Evolutionary conservation across 2,113 vertebrate genomes (phyloP).

Genomic region (Bufo bufo): DNA sequence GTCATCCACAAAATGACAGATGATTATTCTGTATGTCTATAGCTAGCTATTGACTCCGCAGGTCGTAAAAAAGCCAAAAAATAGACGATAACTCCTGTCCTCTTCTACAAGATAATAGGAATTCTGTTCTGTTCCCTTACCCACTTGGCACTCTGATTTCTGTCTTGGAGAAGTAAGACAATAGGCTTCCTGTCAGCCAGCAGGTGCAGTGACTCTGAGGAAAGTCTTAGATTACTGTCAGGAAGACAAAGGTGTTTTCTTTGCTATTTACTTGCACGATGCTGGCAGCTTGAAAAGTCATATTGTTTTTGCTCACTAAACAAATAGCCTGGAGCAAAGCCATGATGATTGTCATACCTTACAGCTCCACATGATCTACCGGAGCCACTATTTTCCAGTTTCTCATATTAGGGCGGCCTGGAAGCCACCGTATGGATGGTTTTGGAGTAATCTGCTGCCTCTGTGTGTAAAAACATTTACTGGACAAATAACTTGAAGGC

Average conservation of each 20-base stretch:
- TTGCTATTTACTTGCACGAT: not conserved
- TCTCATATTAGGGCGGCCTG: no score
- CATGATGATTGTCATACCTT: not conserved
- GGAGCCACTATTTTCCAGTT: no score
- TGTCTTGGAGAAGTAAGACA: slow-evolving; percentile 4
- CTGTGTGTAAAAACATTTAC: not conserved
- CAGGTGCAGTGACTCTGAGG: not conserved
- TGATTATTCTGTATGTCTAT: not conserved
- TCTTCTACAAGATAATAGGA: not conserved
- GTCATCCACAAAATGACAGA: not conserved
- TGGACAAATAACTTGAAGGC: no score
- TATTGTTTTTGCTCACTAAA: slow-evolving; percentile 4
- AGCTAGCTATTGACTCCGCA: not conserved
- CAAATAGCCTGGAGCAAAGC: not conserved
- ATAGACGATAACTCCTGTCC: not conserved
- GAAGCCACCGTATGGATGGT: not conserved
- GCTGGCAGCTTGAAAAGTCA: not conserved
- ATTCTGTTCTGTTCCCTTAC: not conserved
- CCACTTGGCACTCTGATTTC: slow-evolving; percentile 1
- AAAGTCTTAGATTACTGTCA: not conserved
- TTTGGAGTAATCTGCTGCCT: not conserved
- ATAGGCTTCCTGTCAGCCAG: not conserved
- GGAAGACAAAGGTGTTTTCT: not conserved
- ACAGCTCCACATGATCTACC: not conserved
- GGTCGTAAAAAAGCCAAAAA: not conserved